phyloP scores from a whole-genome alignment of 2,888 invertebrate species.

The Heliconius ethilla region DNA sequence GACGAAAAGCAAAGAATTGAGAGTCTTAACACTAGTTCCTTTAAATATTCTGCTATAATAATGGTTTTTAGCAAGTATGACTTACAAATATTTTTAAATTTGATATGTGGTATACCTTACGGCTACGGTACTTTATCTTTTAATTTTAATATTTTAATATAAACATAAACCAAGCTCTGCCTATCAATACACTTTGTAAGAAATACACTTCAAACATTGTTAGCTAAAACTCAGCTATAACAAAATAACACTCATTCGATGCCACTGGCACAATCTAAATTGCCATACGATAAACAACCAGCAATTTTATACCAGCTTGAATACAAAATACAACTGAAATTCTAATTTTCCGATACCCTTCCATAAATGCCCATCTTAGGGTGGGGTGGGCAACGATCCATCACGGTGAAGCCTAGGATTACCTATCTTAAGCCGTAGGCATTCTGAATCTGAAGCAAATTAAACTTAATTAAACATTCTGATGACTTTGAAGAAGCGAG shows the following conservation, averaged over 20 bases:
- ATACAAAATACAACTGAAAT: slow-evolving; percentile 24
- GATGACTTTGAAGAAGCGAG: slow-evolving; percentile 45
- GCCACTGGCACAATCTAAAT: slow-evolving; percentile 23
- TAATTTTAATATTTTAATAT: neutral
- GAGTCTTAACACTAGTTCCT: too few relatives aligned
- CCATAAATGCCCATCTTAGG: slow-evolving; percentile 22
- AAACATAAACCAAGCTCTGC: too few relatives aligned
- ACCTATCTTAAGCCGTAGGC: slow-evolving; percentile 53
- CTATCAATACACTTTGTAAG: neutral
- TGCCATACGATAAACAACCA: slow-evolving; percentile 11
- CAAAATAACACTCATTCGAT: slow-evolving; percentile 14
- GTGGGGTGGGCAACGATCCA: slow-evolving; percentile 44
- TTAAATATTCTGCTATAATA: too few relatives aligned
- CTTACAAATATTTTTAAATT: too few relatives aligned
- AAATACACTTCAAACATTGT: neutral
- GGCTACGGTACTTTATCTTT: neutral
- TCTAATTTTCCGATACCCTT: slow-evolving; percentile 31
- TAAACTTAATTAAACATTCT: slow-evolving; percentile 68
- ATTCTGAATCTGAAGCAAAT: slow-evolving; percentile 54
- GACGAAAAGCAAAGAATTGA: too few relatives aligned
- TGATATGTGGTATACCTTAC: too few relatives aligned
- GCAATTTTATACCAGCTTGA: slow-evolving; percentile 16
- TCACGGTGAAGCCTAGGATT: slow-evolving; percentile 55
- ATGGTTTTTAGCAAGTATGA: too few relatives aligned
- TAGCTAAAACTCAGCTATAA: slow-evolving; percentile 2